Percentiles rank a stretch among this genome's conserved stretches.
phyloP scores from a whole-genome alignment of 1,140 invertebrate species.

The Dreissena polymorpha region DNA sequence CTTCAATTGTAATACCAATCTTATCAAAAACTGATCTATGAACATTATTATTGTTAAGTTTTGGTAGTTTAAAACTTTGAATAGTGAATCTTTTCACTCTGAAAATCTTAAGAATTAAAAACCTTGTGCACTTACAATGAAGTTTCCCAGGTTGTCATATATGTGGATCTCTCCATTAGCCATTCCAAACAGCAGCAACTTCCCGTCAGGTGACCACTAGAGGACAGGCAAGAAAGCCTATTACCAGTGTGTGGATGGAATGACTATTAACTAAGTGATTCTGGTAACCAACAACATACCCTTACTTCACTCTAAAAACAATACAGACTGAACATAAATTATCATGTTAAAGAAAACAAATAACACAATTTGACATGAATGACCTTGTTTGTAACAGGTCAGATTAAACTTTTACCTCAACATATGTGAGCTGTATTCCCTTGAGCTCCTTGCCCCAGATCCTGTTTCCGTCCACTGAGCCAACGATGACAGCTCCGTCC shows the following conservation, averaged over 20 bases:
- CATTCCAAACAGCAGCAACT: slow-evolving; percentile 94
- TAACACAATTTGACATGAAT: no score
- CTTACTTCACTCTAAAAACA: no score
- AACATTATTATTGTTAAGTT: no score
- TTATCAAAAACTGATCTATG: no score
- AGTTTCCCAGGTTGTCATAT: slow-evolving; percentile 95
- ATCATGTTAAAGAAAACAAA: no score
- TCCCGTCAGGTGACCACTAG: slow-evolving; percentile 97
- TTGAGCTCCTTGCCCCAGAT: slow-evolving; percentile 99
- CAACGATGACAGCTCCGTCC: slow-evolving; percentile 96
- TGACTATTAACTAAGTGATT: no score
- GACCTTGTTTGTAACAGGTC: no score
- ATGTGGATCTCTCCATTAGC: slow-evolving; percentile 95
- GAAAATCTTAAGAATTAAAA: not conserved
- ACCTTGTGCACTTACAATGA: slow-evolving; percentile 80
- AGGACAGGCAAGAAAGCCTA: slow-evolving; percentile 4
- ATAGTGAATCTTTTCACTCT: no score
- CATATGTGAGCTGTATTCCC: slow-evolving; percentile 81
- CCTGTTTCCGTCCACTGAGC: slow-evolving; percentile 97
- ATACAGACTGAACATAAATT: no score
- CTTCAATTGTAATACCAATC: no score
- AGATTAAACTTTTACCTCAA: slow-evolving; percentile 76
- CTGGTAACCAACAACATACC: no score
- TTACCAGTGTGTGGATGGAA: not conserved
- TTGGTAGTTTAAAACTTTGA: no score